Percentiles rank a stretch among this genome's conserved stretches.
phyloP scores from a whole-genome alignment of 1,140 invertebrate species.

The Habropoda laboriosa region DNA sequence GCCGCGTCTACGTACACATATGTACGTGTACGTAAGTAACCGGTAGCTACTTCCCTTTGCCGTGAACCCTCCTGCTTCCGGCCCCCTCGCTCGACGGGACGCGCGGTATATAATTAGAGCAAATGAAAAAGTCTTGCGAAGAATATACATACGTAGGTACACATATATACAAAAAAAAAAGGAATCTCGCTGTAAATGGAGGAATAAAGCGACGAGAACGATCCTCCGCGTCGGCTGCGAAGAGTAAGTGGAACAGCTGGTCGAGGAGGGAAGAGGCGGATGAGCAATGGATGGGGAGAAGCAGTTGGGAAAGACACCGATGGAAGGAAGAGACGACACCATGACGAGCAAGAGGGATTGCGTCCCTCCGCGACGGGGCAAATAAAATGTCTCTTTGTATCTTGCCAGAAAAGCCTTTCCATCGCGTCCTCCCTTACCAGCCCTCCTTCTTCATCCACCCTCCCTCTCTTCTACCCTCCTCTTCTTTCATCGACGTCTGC shows the following conservation, averaged over 20 bases:
- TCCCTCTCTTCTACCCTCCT: not conserved
- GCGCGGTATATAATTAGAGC: slow-evolving; percentile 35
- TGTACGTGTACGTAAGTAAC: not conserved
- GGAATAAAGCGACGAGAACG: slow-evolving; percentile 16
- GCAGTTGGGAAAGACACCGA: slow-evolving; percentile 1
- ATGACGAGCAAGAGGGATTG: slow-evolving; percentile 27
- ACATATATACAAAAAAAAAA: too few species aligned
- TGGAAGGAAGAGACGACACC: slow-evolving; percentile 10
- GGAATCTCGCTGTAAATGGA: slow-evolving; percentile 7
- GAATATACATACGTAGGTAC: too few species aligned
- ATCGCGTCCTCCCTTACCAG: not conserved
- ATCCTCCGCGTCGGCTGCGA: slow-evolving; percentile 23
- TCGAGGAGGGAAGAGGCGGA: not conserved
- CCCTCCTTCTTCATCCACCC: not conserved
- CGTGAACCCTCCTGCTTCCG: not conserved
- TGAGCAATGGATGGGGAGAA: not conserved
- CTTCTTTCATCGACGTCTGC: not conserved
- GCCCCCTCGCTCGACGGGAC: not conserved
- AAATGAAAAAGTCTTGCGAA: slow-evolving; percentile 23
- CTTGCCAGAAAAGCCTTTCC: slow-evolving; percentile 18
- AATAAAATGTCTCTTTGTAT: slow-evolving; percentile 47
- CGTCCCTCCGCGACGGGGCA: slow-evolving; percentile 15
- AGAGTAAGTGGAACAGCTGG: slow-evolving; percentile 30
- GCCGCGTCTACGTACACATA: not conserved
- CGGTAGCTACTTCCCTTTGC: not conserved